Conservation (phyloP, 2,113 vertebrate species). For the human (Homo sapiens) region DNA sequence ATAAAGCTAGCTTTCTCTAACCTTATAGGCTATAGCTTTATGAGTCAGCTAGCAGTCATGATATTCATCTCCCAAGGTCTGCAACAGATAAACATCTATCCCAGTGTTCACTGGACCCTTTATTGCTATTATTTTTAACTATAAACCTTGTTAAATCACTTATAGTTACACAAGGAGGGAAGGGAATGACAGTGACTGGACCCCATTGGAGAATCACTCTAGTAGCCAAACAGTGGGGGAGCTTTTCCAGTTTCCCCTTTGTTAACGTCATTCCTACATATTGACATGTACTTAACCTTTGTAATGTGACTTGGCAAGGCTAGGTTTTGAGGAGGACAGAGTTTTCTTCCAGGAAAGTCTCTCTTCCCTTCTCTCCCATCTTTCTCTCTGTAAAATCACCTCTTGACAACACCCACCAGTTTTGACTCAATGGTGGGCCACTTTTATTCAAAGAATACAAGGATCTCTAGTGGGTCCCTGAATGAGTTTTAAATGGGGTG, state of each 20-base stretch:
- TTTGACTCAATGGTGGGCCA: not conserved
- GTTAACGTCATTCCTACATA: not conserved
- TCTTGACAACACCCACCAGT: not conserved
- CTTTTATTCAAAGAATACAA: not conserved
- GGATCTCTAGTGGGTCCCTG: not conserved
- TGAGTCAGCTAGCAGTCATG: not conserved
- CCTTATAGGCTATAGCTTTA: not conserved
- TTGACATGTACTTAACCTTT: not conserved
- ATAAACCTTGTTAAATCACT: not conserved
- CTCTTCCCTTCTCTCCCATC: not conserved
- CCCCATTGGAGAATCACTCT: not conserved
- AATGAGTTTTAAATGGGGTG: not conserved
- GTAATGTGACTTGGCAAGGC: not conserved
- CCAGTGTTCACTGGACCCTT: not conserved
- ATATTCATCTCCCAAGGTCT: not conserved
- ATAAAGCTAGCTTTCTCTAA: not conserved
- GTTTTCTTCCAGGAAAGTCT: not conserved
- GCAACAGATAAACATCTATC: not conserved
- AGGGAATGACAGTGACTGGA: too few species aligned
- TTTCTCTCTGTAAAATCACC: not conserved
- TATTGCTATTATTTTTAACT: not conserved
- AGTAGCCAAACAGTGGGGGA: not conserved
- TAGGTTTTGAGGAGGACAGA: not conserved
- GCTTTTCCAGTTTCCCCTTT: not conserved
- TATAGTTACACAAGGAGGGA: not conserved